Evolutionary conservation across 2,113 vertebrate genomes (phyloP), one percentile per base, ranked within the genome.

Genomic region (Physeter macrocephalus): DNA sequence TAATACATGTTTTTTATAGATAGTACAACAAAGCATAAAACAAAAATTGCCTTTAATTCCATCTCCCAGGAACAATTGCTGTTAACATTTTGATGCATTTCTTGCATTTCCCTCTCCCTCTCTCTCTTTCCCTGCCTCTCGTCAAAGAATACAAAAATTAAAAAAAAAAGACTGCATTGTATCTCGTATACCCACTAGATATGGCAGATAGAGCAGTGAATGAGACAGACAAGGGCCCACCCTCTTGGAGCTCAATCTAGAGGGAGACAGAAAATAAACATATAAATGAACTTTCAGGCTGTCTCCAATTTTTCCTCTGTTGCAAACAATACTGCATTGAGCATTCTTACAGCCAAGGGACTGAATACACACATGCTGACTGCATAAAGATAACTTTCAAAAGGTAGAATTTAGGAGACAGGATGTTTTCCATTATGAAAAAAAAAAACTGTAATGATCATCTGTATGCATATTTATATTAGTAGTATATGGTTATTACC

Each of bases 401-500:
- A 41, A 59, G 57, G 36, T 23, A 86, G 27, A 34, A 36, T 75
- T 81, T 77, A 17, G n/a, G 57, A 62, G 59, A 25, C 5, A 66
- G 21, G 9, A 5, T 31, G 52, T 84, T 43, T 31, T 49, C 36
- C 77, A 15, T 29, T 31, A 23, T 6, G 27, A 49, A 31, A 66
- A 29, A 15, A 75, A 41, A 14, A 49, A 75, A 9, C 12, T 13
- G n/a, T 13, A 3, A 43, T 2, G 21, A 29, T 8, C 36, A 23
- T 31, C 39, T 43, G 12, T 8, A 17, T 11, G 62, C 14, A 0
- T 31, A 34, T 29, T 25, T 10, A 27, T 36, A n/a, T 64, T 8
- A 20, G 49, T 5, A 8, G 9, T 2, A 2, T 12, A 9, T 20
- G 17, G 57, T 10, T 10, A 6, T 18, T 36, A 1, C 14, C 43